These are phyloP conservation scores for Nyctibius bracteatus DNA, from an alignment of 2,113 vertebrate genomes.

Conservation along the genomic window DNA sequence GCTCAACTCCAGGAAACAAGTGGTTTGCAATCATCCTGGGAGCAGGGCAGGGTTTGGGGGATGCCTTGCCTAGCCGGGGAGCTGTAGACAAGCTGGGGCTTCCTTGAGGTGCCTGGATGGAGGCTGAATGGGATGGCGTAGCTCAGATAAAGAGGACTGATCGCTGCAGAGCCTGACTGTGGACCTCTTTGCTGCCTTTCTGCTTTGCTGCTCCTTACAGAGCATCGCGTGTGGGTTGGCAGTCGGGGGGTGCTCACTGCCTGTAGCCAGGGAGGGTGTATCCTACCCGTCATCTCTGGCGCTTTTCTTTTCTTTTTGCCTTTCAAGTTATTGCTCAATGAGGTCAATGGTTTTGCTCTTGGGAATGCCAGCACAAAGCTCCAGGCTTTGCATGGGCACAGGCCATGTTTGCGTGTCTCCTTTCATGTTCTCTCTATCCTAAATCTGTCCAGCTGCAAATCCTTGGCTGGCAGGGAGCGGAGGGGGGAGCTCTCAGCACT, in stretches of 20 bases:
- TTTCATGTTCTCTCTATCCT: not conserved
- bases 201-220: not conserved
- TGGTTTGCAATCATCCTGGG: not conserved
- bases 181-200: not conserved
- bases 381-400: not conserved
- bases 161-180: rapidly evolving
- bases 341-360: not conserved
- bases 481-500: rapidly evolving
- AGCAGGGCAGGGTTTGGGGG: not conserved
- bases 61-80: not conserved
- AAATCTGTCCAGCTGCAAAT: not conserved
- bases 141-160: not conserved
- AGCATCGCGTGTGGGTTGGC: not conserved
- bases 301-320: not conserved
- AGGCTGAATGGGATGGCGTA: rapidly evolving
- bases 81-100: rapidly evolving
- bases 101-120: not conserved
- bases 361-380: not conserved
- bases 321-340: not conserved
- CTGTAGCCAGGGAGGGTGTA: not conserved
- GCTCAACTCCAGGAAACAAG: not conserved
- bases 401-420: not conserved
- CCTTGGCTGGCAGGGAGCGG: not conserved
- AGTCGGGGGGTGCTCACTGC: not conserved
- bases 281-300: not conserved